A percentile compares a stretch with the other conserved stretches of the same genome.
These are phyloP conservation scores for Catonia carolina DNA, from an alignment of 2,888 invertebrate genomes.

Conservation along the genomic window DNA sequence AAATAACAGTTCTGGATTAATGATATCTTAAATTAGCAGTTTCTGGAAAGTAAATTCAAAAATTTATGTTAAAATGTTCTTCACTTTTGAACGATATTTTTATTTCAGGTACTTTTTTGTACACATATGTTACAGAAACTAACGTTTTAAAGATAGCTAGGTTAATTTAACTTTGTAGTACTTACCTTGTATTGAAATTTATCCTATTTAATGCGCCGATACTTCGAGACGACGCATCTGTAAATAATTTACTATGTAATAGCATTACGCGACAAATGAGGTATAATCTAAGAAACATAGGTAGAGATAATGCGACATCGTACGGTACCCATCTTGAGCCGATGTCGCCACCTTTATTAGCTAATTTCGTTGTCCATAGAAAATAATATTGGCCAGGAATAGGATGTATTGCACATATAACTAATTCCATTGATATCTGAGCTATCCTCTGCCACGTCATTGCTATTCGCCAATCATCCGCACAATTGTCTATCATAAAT, in stretches of 20 bases:
- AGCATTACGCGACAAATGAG: slow-evolving; percentile 99
- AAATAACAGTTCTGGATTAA: too few species aligned
- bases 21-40: too few species aligned
- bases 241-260: slow-evolving; percentile 98
- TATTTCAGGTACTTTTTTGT: too few species aligned
- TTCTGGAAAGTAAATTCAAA: too few species aligned
- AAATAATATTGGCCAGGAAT: slow-evolving; percentile 95
- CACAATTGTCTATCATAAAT: slow-evolving; percentile 99
- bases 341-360: slow-evolving; percentile 68
- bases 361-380: slow-evolving; percentile 92
- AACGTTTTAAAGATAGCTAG: too few species aligned
- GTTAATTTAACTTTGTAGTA: too few species aligned
- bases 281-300: slow-evolving; percentile 99
- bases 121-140: too few species aligned
- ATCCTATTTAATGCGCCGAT: slow-evolving; percentile 69
- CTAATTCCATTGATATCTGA: slow-evolving; percentile 85
- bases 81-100: too few species aligned
- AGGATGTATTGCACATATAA: slow-evolving; percentile 96
- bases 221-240: slow-evolving; percentile 93
- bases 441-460: slow-evolving; percentile 97
- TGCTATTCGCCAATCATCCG: slow-evolving; percentile 99
- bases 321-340: slow-evolving; percentile 72
- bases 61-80: too few species aligned
- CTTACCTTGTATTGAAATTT: slow-evolving; percentile 33
- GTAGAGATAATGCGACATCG: slow-evolving; percentile 94